These are phyloP conservation scores for Oceanites oceanicus DNA, from an alignment of 2,113 vertebrate species.

Conservation along the genomic window DNA sequence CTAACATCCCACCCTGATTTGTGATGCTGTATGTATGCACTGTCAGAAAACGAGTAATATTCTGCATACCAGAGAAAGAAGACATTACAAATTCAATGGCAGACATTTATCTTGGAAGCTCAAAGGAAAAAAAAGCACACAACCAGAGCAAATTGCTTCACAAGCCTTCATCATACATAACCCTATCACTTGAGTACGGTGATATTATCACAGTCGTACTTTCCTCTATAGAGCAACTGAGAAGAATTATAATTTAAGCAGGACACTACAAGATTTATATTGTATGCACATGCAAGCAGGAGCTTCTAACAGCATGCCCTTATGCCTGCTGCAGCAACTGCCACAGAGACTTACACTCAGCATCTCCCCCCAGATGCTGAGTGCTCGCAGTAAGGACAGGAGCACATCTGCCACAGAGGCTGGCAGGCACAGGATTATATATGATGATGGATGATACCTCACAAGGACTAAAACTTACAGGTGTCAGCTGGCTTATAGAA, in stretches of 20 bases:
- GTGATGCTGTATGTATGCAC: accelerated
- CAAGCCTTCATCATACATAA: background rate
- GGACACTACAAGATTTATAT: background rate
- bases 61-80: background rate
- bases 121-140: accelerated
- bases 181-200: background rate
- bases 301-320: accelerated
- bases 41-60: background rate
- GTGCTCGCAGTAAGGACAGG: accelerated
- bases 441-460: background rate
- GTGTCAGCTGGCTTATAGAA: background rate
- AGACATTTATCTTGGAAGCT: background rate
- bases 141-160: background rate
- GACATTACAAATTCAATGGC: background rate
- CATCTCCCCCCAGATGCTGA: accelerated
- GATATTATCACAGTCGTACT: background rate
- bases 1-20: background rate
- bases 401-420: background rate
- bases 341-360: accelerated
- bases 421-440: background rate
- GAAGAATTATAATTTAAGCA: background rate
- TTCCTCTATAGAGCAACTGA: background rate
- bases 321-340: background rate
- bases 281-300: background rate
- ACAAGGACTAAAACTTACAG: background rate